These are phyloP conservation scores for Drosophila demipolita DNA, from an alignment of 2,888 invertebrate species.

Conservation along the genomic window DNA sequence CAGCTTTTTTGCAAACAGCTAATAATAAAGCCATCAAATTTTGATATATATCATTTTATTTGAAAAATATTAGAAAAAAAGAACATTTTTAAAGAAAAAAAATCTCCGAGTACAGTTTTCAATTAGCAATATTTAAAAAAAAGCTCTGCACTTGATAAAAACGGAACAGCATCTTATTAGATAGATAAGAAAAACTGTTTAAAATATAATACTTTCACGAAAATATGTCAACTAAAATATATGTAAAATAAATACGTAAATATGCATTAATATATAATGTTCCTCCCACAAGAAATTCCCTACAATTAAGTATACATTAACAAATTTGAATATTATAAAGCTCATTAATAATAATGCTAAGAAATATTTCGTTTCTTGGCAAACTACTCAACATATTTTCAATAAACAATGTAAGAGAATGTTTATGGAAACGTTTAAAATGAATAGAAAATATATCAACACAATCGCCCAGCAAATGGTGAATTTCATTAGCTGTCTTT, in stretches of 20 bases:
- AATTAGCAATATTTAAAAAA: background rate
- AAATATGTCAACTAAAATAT: background rate
- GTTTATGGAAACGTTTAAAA: background rate
- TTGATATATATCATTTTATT: background rate
- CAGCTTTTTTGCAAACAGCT: background rate
- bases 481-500: slow-evolving; percentile 10
- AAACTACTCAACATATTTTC: background rate
- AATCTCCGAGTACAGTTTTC: too few relatives aligned
- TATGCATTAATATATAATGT: background rate
- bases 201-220: background rate
- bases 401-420: background rate
- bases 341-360: background rate
- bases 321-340: background rate
- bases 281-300: background rate
- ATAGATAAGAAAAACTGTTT: background rate
- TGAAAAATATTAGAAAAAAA: background rate
- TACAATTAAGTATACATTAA: background rate
- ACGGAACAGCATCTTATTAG: background rate
- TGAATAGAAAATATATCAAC: background rate
- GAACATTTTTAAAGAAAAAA: background rate
- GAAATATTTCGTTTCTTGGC: background rate
- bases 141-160: background rate
- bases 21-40: background rate
- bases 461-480: background rate
- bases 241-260: too few relatives aligned